Evolutionary conservation across 2,113 vertebrate species (phyloP).

Genomic region (Solea solea): DNA sequence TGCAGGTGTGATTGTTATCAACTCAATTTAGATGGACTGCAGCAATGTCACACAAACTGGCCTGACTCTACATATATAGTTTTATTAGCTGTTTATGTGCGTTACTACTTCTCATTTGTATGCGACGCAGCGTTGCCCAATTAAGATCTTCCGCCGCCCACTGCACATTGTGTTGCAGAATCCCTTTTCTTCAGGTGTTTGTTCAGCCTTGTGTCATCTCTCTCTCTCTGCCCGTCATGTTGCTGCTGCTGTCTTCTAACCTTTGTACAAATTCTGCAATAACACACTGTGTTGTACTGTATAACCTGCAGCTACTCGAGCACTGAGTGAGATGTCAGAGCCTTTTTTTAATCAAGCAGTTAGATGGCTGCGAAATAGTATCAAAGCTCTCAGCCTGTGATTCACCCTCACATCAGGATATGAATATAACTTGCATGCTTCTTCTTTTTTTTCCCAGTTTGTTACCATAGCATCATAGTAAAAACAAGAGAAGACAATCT

Average conservation of each 20-base stretch:
- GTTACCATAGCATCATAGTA: no score
- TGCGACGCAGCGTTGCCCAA: background rate
- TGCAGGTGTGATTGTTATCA: background rate
- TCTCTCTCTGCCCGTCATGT: conserved; percentile 5
- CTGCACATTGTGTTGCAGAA: conserved; percentile 6
- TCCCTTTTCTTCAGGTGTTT: conserved; percentile 1
- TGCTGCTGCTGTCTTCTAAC: conserved; percentile 8
- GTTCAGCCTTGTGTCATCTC: conserved; percentile 4
- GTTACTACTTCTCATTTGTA: conserved; percentile 5
- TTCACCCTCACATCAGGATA: conserved; percentile 43
- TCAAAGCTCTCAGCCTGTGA: conserved; percentile 26
- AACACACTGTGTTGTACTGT: conserved; percentile 29
- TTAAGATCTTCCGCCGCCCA: conserved; percentile 12
- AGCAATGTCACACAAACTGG: conserved; percentile 1
- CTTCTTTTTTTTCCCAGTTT: no score
- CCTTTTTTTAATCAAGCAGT: conserved; percentile 35
- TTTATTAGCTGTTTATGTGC: conserved; percentile 4
- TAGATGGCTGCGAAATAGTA: conserved; percentile 24
- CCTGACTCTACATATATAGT: background rate
- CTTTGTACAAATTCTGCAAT: conserved; percentile 28
- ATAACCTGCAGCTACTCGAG: conserved; percentile 33
- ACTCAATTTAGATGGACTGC: background rate
- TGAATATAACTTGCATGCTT: conserved; percentile 15
- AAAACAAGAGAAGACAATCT: no score
- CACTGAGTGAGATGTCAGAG: conserved; percentile 38